Conservation (phyloP, 2,888 invertebrate genomes). For the Synanthedon formicaeformis region DNA sequence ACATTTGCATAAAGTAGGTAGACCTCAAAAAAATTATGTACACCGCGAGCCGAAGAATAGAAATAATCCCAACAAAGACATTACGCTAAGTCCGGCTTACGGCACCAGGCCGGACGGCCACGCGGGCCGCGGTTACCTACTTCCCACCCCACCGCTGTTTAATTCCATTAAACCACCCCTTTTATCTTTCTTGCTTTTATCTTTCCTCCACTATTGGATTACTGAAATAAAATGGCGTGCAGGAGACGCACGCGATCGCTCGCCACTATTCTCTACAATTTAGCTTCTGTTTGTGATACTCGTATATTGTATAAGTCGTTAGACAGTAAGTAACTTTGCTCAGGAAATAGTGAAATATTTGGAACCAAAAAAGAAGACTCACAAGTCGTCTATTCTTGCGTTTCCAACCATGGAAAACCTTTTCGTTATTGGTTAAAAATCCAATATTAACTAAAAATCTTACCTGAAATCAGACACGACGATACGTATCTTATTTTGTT, state of each 20-base stretch:
- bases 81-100: slow-evolving; percentile 58
- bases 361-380: no score
- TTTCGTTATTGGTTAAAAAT: no score
- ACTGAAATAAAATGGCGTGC: slow-evolving; percentile 58
- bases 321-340: no score
- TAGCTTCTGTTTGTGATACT: slow-evolving; percentile 40
- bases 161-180: slow-evolving; percentile 69
- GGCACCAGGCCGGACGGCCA: slow-evolving; percentile 22
- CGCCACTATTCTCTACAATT: slow-evolving; percentile 36
- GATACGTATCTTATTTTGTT: no score
- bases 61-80: slow-evolving; percentile 51
- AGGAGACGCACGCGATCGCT: slow-evolving; percentile 62
- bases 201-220: slow-evolving; percentile 64
- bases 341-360: no score
- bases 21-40: background rate
- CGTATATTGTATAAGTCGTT: no score
- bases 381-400: no score
- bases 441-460: no score
- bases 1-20: background rate
- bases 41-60: slow-evolving; percentile 1
- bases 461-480: no score
- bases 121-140: slow-evolving; percentile 11
- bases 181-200: slow-evolving; percentile 65
- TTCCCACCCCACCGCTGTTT: slow-evolving; percentile 45
- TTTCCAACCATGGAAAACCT: no score